Conservation (phyloP, 2,888 invertebrate genomes). For the Melolontha melolontha region DNA sequence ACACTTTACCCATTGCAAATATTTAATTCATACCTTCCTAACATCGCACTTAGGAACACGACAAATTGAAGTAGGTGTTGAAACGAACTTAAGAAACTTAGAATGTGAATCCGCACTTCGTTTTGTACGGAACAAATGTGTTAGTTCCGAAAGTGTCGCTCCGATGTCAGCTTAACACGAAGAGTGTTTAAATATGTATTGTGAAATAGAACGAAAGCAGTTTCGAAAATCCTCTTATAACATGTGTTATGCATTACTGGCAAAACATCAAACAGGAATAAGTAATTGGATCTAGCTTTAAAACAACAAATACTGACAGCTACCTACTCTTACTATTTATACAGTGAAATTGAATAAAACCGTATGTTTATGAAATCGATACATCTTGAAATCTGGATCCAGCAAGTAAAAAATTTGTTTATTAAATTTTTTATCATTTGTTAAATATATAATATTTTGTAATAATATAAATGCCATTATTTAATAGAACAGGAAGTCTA, state of each 20-base stretch:
- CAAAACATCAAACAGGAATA: constrained; percentile 37
- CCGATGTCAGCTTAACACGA: constrained; percentile 36
- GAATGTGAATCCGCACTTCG: constrained; percentile 24
- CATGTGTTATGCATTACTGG: constrained; percentile 49
- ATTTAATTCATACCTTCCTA: constrained; percentile 36
- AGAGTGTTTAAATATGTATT: constrained; percentile 48
- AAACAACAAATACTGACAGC: constrained; percentile 22
- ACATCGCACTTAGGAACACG: constrained; percentile 25
- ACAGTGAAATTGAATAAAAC: too few relatives aligned
- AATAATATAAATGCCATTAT: too few relatives aligned
- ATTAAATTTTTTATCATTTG: too few relatives aligned
- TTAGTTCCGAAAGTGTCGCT: constrained; percentile 27
- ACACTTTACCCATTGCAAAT: constrained; percentile 1
- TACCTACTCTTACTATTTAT: constrained; percentile 9
- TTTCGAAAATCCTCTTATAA: constrained; percentile 47
- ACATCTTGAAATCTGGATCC: background rate
- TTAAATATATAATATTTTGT: too few relatives aligned
- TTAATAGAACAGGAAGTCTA: too few relatives aligned
- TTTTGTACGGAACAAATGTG: constrained; percentile 25
- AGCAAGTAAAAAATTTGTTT: background rate
- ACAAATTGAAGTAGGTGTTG: constrained; percentile 31
- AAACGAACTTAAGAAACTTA: constrained; percentile 34
- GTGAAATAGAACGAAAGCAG: constrained; percentile 39
- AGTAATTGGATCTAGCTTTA: constrained; percentile 41
- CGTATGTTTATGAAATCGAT: background rate